Evolutionary conservation across 2,888 invertebrate species (phyloP), one percentile per base, ranked within the genome.

Genomic region (Protophormia terraenovae): DNA sequence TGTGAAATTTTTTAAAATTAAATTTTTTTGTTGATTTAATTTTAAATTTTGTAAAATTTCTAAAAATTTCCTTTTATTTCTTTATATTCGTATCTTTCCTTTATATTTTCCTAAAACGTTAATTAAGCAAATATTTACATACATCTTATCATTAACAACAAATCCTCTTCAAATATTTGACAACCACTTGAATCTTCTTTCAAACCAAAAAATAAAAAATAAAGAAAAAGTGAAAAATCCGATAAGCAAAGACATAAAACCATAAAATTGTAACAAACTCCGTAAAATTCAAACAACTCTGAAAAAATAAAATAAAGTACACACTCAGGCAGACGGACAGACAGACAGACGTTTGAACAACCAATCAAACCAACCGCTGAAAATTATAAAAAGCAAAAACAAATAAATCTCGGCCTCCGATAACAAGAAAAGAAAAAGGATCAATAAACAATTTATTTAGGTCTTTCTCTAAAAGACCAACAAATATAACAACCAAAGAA

Each of bases 391-490:
- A 45, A 27, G 47, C 10, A 50, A 62, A 72, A 77, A 58, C n/a
- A 60, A 66, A 83, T 67, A 83, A 83, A 76, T 82, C 69, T 81
- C 60, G 35, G 79, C 71, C 66, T 60, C 60, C 64, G 83, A 77
- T 83, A 77, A 72, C 45, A 38, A 66, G 76, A 27, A 41, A 55
- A 32, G 16, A 19, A 71, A 79, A 78, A 83, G 76, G 66, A 83
- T 55, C 58, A 77, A 22, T 35, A 72, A 66, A 67, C 16, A 64
- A 81, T 64, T 55, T 71, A 71, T 71, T 75, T 62, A 71, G 55
- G 53, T 14, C 32, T 79, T 62, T 50, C 47, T 50, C 41, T 32
- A 64, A 32, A 22, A 38, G 14, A 14, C 3, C 14, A 64, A n/a
- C 47, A 53, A n/a, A 50, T 66, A 50, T 10, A 71, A 64, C n/a